Base-by-base conservation (phyloP, 2,888 invertebrate species). In the Tenodera sinensis region DNA sequence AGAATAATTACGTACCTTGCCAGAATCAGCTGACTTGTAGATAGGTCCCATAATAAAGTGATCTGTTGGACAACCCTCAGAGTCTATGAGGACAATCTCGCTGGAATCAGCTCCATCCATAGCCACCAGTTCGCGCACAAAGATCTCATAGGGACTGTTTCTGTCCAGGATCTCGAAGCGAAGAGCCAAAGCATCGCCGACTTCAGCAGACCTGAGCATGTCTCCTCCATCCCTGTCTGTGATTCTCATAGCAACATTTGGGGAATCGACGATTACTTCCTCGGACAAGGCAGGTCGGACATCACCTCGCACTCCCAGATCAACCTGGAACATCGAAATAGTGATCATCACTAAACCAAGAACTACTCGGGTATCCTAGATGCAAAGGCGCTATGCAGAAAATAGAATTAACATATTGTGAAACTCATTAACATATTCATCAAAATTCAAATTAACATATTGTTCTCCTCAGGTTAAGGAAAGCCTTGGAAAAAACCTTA, bases 141-240 rank as follows among this genome's bases (percentile, higher is more conserved):
- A 98, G 92, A 98, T 98, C 94, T 98, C 98, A 94, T 98, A 98
- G 54, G 98, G 98, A 92, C 98, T 98, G 94, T 98, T 97, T 92
- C 96, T 97, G 93, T 98, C 98, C 93, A 98, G 95, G 92, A 98
- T 98, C 94, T 98, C 98, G 94, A 98, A 98, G 93, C 97, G 96
- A 89, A 98, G 95, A 81, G 98, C 97, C 94, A 98, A 94, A 42
- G 98, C 97, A 94, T 98, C 98, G 91, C 98, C 98, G 90, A 98
- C 98, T 94, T 98, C 97, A 91, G 98, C 98, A 1, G 97, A 96
- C 71, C 96, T 96, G 94, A 98, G 96, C 91, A 97, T 96, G 91
- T 97, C 97, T 92, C 96, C 96, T 90, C 97, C 97, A 92, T 96
- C 96, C 90, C 97, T 95, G 92, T 97, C 97, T 30, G 97, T 98